A percentile compares a stretch with the other conserved stretches of the same genome.
Conservation (phyloP, 1,140 invertebrate species). For the Formica exsecta region DNA sequence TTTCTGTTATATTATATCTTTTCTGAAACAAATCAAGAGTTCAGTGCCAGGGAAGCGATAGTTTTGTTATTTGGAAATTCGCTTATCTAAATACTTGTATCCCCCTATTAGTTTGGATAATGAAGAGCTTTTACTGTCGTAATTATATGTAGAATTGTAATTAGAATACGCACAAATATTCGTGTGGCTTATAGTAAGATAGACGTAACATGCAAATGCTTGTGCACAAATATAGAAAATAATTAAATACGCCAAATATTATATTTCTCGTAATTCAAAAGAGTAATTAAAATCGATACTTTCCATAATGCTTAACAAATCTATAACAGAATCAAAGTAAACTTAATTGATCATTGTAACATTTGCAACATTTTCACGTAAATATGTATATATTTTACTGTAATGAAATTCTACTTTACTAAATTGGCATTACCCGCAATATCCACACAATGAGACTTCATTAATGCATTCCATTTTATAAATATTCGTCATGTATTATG, state of each 20-base stretch:
- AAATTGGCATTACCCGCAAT: conserved; percentile 7
- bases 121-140: conserved; percentile 7
- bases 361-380: neutral
- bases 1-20: neutral
- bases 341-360: neutral
- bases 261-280: neutral
- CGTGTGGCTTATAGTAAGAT: neutral
- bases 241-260: neutral
- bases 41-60: neutral
- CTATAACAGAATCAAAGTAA: neutral
- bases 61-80: conserved; percentile 7
- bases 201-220: neutral
- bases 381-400: neutral
- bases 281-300: neutral
- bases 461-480: conserved; percentile 9
- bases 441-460: conserved; percentile 10
- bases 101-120: conserved; percentile 28
- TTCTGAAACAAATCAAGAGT: neutral
- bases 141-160: conserved; percentile 22
- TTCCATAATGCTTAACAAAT: neutral
- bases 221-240: neutral
- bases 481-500: conserved; percentile 5
- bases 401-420: neutral
- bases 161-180: conserved; percentile 23
- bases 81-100: conserved; percentile 24